phyloP scores from a whole-genome alignment of 35 echinoderm and acorn worm genomes.

The Ophioderma brevispina region DNA sequence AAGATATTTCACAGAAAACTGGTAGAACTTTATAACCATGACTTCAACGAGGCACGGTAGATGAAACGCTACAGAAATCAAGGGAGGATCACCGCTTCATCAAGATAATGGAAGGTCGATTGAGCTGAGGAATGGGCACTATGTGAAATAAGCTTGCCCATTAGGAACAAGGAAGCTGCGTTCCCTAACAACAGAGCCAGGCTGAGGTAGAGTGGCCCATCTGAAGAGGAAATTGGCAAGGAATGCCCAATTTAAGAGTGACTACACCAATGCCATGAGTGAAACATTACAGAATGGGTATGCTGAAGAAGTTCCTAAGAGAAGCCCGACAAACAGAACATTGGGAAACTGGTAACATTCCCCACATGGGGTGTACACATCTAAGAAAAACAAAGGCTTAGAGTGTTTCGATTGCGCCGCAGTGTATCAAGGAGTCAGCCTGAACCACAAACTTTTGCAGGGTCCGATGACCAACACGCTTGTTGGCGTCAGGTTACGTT shows the following conservation, averaged over 20 bases:
- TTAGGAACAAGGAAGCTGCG: background rate
- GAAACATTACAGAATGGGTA: background rate
- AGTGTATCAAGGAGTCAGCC: too few relatives aligned
- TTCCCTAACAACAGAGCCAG: background rate
- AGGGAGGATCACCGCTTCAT: background rate
- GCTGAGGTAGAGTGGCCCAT: background rate
- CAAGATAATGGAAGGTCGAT: background rate
- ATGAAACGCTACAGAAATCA: background rate
- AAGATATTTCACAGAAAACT: too few relatives aligned
- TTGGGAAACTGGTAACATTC: too few relatives aligned
- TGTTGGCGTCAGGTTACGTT: too few relatives aligned
- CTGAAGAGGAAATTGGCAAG: background rate
- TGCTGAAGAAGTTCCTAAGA: background rate
- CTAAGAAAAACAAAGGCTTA: too few relatives aligned
- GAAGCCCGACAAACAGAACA: background rate
- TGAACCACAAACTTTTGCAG: too few relatives aligned
- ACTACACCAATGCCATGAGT: background rate
- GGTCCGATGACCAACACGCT: too few relatives aligned
- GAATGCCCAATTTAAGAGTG: background rate
- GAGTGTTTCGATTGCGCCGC: too few relatives aligned
- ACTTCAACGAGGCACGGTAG: background rate
- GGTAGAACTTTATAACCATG: background rate
- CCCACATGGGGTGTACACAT: too few relatives aligned
- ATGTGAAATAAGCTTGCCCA: background rate
- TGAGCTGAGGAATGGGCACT: background rate